phyloP scores from a whole-genome alignment of 2,888 invertebrate genomes.

The Penaeus monodon region DNA sequence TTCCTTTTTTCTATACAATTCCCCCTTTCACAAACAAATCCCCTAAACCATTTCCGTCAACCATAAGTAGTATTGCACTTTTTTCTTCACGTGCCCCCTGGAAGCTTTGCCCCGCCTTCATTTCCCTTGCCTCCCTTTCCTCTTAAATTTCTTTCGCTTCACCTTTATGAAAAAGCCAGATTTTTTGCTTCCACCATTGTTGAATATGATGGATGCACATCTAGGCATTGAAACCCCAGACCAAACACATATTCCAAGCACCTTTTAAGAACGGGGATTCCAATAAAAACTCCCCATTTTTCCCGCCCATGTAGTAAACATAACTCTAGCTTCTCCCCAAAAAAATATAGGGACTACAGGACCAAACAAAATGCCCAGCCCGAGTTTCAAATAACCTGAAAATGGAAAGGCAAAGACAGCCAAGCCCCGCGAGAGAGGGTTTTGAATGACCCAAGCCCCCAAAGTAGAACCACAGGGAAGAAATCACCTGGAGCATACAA shows the following conservation, averaged over 20 bases:
- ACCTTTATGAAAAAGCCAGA: conserved; percentile 92
- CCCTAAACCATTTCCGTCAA: conserved; percentile 93
- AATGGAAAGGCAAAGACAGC: conserved; percentile 94
- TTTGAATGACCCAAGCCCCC: conserved; percentile 87
- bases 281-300: conserved; percentile 93
- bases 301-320: conserved; percentile 95
- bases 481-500: conserved; percentile 86
- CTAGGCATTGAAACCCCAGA: conserved; percentile 93
- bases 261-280: conserved; percentile 92
- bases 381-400: conserved; percentile 92
- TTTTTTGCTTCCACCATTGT: conserved; percentile 90
- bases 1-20: conserved; percentile 75
- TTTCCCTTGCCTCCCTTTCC: too few species aligned
- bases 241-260: conserved; percentile 90
- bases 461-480: conserved; percentile 82
- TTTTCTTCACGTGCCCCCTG: conserved; percentile 91
- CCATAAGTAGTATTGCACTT: conserved; percentile 87
- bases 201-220: conserved; percentile 98
- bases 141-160: too few species aligned
- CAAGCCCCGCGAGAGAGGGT: conserved; percentile 92
- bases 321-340: conserved; percentile 96
- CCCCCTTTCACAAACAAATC: conserved; percentile 90
- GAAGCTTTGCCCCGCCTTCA: conserved; percentile 90
- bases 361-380: too few species aligned
- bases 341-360: conserved; percentile 81